Conservation (phyloP, 2,797 vertebrate species). For the Macropus fuliginosus region DNA sequence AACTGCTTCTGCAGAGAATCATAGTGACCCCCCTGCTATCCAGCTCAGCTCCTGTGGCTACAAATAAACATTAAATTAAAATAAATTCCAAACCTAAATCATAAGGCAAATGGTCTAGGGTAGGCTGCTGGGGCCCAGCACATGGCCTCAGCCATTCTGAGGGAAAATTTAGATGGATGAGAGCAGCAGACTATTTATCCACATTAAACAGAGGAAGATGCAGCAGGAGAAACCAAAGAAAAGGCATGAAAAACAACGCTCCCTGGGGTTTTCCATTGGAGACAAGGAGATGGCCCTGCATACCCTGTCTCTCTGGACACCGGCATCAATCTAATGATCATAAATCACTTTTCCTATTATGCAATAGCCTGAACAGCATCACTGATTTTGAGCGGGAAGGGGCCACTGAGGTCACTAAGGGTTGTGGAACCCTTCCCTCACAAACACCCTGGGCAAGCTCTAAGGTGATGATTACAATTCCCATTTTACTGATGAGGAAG, state of each 20-base stretch:
- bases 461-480: background rate
- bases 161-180: background rate
- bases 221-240: background rate
- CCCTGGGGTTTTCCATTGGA: too few relatives aligned
- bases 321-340: background rate
- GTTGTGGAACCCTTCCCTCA: background rate
- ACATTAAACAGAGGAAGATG: background rate
- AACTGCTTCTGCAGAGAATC: background rate
- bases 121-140: background rate
- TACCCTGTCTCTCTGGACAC: background rate
- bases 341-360: background rate
- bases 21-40: too few relatives aligned
- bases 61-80: too few relatives aligned
- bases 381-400: background rate
- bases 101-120: background rate
- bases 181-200: background rate
- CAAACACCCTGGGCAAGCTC: background rate
- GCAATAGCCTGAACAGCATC: background rate
- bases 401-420: background rate
- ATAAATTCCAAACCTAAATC: background rate
- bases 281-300: too few relatives aligned
- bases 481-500: background rate
- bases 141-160: fast-evolving
- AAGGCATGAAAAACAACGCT: background rate
- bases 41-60: background rate